Base-by-base conservation (phyloP, 1,140 invertebrate species). In the Cecropterus lyciades region DNA sequence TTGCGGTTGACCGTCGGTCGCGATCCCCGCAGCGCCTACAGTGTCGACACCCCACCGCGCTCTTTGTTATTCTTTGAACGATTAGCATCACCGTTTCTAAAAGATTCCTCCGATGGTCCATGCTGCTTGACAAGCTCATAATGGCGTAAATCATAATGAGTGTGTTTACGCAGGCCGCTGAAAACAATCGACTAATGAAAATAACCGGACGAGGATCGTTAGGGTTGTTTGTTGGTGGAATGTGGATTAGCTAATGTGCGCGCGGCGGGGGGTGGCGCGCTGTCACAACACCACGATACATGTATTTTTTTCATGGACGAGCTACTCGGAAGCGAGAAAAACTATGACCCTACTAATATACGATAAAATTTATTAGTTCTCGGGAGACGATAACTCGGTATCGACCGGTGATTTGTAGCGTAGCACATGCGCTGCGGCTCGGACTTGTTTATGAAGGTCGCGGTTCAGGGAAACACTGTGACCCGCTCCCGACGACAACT, bases 341-440 rank as follows among this genome's bases (percentile, higher is more conserved):
- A 77, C 63, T 62, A 49, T 49, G 53, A 43, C 49, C 48, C 62
- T 42, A n/a, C 75, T 85, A 86, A 84, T 49, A 60, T 81, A 67
- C 69, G 77, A 83, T 81, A 81, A 71, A 81, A 86, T 88, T 86
- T 82, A 87, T 87, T 65, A 75, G 72, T 84, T 85, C 79, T 65
- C 68, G 80, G 77, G 77, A 80, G 77, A 64, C 65, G 67, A 67
- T 52, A 60, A 27, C 14, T 56, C 53, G 45, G 60, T 55, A 55
- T 55, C 64, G 51, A 53, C 37, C 52, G 27, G 56, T 74, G 79
- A 76, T 76, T 74, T 74, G 76, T 75, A 53, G 65, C 45, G 57
- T 37, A 37, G 49, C 9, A 30, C 16, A 30, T 49, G 46, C 17
- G 46, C 8, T 10, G 37, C 52, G 16, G 33, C 33, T 24, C 48